These are phyloP conservation scores for Recurvirostra avosetta DNA, from an alignment of 2,113 vertebrate genomes.

Conservation along the genomic window DNA sequence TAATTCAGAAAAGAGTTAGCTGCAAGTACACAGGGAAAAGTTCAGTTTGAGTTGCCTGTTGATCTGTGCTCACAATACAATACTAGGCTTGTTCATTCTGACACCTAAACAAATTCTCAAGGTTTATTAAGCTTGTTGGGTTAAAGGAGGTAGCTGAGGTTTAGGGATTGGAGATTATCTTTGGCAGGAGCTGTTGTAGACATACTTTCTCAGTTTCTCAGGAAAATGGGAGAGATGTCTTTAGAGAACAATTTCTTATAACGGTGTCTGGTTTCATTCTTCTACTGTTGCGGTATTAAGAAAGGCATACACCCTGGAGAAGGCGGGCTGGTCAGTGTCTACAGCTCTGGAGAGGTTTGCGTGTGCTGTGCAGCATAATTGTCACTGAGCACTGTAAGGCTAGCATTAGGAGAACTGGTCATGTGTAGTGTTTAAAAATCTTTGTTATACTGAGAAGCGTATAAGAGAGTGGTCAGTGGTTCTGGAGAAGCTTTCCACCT, in stretches of 20 bases:
- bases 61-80: background rate
- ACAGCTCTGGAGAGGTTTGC: background rate
- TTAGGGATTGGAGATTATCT: background rate
- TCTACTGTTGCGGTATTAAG: background rate
- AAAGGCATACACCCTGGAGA: background rate
- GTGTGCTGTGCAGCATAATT: background rate
- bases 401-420: background rate
- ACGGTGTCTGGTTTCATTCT: background rate
- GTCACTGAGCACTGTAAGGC: background rate
- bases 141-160: background rate
- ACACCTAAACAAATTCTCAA: background rate
- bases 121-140: background rate
- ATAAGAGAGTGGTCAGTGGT: background rate
- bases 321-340: background rate
- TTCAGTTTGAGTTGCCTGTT: background rate
- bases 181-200: background rate
- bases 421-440: background rate
- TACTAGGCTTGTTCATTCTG: background rate
- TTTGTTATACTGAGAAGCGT: background rate
- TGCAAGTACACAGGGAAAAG: background rate
- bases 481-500: background rate
- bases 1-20: constrained; percentile 55
- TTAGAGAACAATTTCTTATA: background rate
- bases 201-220: background rate
- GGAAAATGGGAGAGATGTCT: background rate